Evolutionary conservation across 1,140 invertebrate genomes (phyloP).

Genomic region (Drosophila ficusphila): DNA sequence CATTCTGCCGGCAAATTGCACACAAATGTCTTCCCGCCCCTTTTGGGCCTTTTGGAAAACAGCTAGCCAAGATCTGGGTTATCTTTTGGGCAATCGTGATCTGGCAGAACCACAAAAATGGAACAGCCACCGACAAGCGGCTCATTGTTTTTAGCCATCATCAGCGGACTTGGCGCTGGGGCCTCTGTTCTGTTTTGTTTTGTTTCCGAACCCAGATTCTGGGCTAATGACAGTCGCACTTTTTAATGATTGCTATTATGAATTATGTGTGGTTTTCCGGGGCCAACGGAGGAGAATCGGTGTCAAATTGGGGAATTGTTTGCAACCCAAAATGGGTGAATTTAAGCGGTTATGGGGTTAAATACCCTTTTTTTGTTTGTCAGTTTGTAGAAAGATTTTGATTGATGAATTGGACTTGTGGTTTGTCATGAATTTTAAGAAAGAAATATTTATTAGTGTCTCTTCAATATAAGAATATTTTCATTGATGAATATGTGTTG

Average conservation of each 20-base stretch:
- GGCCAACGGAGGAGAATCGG: conserved; percentile 43
- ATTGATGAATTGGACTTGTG: no score
- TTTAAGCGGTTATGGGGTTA: conserved; percentile 29
- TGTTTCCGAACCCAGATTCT: conserved; percentile 42
- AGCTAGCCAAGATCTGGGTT: conserved; percentile 46
- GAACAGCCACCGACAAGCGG: conserved; percentile 26
- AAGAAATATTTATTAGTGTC: no score
- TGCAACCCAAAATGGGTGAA: conserved; percentile 19
- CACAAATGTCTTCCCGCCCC: conserved; percentile 18
- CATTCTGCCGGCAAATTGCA: conserved; percentile 47
- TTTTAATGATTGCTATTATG: conserved; percentile 74
- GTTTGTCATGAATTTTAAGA: no score
- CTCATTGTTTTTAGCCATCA: conserved; percentile 48
- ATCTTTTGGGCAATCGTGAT: conserved; percentile 68
- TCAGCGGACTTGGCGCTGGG: conserved; percentile 27
- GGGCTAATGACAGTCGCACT: conserved; percentile 76
- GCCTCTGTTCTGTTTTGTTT: conserved; percentile 27
- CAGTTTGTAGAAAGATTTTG: conserved; percentile 12
- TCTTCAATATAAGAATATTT: no score
- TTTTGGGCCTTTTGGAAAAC: conserved; percentile 6
- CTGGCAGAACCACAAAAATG: conserved; percentile 51
- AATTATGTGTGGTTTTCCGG: conserved; percentile 60
- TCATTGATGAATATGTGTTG: background rate
- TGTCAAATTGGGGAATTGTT: conserved; percentile 60
- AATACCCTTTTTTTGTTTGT: conserved; percentile 20